Conservation (phyloP, 53 echinoderm and acorn worm species). For the Pentamera pediparva region DNA sequence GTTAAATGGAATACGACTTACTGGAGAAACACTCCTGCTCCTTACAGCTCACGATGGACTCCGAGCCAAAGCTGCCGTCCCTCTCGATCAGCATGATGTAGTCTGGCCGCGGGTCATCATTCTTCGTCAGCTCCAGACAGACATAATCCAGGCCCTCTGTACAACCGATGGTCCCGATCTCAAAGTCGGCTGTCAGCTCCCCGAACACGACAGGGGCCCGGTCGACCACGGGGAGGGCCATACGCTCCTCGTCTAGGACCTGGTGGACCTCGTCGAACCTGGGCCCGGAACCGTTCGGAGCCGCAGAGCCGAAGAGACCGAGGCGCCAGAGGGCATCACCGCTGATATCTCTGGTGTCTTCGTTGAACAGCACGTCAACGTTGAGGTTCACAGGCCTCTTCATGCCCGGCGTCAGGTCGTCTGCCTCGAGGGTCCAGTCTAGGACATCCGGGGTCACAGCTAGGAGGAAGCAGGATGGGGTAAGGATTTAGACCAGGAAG, state of each 20-base stretch:
- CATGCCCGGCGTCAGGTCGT: background rate
- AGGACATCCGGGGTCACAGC: slow-evolving; percentile 8
- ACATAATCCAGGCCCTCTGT: slow-evolving; percentile 6
- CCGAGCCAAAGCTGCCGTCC: slow-evolving; percentile 1
- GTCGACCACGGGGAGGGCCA: background rate
- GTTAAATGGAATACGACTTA: background rate
- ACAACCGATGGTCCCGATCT: slow-evolving; percentile 20
- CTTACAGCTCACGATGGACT: slow-evolving; percentile 4
- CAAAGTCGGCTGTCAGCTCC: background rate
- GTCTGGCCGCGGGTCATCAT: background rate
- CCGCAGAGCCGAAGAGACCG: slow-evolving; percentile 8
- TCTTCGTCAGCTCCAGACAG: slow-evolving; percentile 13
- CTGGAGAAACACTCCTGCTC: slow-evolving; percentile 9
- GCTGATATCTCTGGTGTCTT: slow-evolving; percentile 14
- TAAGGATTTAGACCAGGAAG: too few relatives aligned
- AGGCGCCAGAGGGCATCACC: slow-evolving; percentile 9
- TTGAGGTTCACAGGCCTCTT: background rate
- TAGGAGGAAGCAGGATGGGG: too few relatives aligned
- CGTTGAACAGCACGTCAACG: background rate
- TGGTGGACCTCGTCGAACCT: slow-evolving; percentile 21
- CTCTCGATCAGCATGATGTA: slow-evolving; percentile 19
- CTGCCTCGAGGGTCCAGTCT: background rate
- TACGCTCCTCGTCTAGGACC: background rate
- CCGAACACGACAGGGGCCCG: background rate
- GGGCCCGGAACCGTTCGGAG: background rate